A percentile compares a stretch with the other conserved stretches of the same genome.
Evolutionary conservation across 1,140 invertebrate genomes (phyloP).

Genomic region (Drosophila hydei): DNA sequence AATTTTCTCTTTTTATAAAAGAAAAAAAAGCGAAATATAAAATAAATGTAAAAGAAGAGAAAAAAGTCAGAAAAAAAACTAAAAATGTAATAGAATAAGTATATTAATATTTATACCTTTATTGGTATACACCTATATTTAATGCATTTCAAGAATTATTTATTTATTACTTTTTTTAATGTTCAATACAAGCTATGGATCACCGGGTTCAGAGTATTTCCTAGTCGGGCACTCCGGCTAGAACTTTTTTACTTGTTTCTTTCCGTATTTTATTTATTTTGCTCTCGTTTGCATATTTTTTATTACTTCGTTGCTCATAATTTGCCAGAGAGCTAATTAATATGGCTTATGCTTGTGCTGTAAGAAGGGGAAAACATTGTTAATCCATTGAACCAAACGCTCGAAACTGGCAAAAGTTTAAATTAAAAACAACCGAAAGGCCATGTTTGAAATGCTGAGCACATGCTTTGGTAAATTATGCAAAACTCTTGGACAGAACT

Average conservation of each 20-base stretch:
- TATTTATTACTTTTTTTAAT: too few relatives aligned
- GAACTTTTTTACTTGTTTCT: background rate
- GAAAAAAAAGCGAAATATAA: too few relatives aligned
- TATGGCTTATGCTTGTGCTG: conserved; percentile 44
- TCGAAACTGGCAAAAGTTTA: conserved; percentile 49
- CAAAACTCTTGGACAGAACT: conserved; percentile 59
- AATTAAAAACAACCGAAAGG: conserved; percentile 47
- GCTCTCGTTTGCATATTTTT: conserved; percentile 16
- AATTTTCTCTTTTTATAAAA: too few relatives aligned
- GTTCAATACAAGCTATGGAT: too few relatives aligned
- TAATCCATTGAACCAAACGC: conserved; percentile 30
- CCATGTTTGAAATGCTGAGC: conserved; percentile 49
- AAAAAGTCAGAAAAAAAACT: too few relatives aligned
- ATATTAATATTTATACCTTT: too few relatives aligned
- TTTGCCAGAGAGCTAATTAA: conserved; percentile 58
- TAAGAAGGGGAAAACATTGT: background rate
- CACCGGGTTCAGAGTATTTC: too few relatives aligned
- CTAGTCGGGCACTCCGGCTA: too few relatives aligned
- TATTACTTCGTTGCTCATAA: conserved; percentile 41
- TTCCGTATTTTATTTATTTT: conserved; percentile 12
- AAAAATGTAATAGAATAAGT: too few relatives aligned
- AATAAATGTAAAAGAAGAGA: too few relatives aligned
- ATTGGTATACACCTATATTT: too few relatives aligned
- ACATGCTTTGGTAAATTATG: conserved; percentile 43
- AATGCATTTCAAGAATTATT: too few relatives aligned